Conservation (phyloP, 2,888 invertebrate genomes). For the Drosophila putrida region DNA sequence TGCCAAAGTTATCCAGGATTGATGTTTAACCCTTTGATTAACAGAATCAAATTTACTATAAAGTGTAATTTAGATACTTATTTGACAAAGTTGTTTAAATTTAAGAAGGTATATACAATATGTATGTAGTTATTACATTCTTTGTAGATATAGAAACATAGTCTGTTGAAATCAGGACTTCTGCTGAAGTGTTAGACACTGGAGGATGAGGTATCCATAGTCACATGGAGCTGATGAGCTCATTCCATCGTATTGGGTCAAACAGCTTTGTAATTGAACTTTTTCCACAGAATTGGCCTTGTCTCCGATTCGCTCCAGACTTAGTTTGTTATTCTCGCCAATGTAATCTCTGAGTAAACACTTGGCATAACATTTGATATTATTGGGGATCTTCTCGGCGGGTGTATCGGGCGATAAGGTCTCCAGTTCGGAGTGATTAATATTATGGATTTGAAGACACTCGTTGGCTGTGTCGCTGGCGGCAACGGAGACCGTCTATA, state of each 20-base stretch:
- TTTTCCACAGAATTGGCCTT: slow-evolving; percentile 28
- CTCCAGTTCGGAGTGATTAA: slow-evolving; percentile 23
- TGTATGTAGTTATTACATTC: too few relatives aligned
- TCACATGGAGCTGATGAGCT: slow-evolving; percentile 24
- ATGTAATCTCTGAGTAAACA: slow-evolving; percentile 33
- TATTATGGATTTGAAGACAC: slow-evolving; percentile 23
- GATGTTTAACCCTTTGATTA: too few relatives aligned
- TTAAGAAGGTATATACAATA: too few relatives aligned
- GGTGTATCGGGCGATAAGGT: slow-evolving; percentile 17
- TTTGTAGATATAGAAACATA: too few relatives aligned
- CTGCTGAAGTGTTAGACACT: slow-evolving; percentile 26
- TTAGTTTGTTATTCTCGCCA: slow-evolving; percentile 21
- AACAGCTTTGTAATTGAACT: slow-evolving; percentile 4
- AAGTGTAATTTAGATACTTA: too few relatives aligned
- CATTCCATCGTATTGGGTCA: slow-evolving; percentile 1
- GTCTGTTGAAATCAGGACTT: not conserved
- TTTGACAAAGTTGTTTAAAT: too few relatives aligned
- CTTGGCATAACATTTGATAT: slow-evolving; percentile 39
- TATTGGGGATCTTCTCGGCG: slow-evolving; percentile 3
- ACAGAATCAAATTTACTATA: too few relatives aligned
- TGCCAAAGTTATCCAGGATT: too few relatives aligned
- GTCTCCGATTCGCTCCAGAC: slow-evolving; percentile 17
- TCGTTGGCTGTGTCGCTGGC: slow-evolving; percentile 5
- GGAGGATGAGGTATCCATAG: slow-evolving; percentile 29
- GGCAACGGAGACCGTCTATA: slow-evolving; percentile 1